Evolutionary conservation across 2,113 vertebrate genomes (phyloP), one percentile per base, ranked within the genome.

Genomic region (Mustela lutreola): DNA sequence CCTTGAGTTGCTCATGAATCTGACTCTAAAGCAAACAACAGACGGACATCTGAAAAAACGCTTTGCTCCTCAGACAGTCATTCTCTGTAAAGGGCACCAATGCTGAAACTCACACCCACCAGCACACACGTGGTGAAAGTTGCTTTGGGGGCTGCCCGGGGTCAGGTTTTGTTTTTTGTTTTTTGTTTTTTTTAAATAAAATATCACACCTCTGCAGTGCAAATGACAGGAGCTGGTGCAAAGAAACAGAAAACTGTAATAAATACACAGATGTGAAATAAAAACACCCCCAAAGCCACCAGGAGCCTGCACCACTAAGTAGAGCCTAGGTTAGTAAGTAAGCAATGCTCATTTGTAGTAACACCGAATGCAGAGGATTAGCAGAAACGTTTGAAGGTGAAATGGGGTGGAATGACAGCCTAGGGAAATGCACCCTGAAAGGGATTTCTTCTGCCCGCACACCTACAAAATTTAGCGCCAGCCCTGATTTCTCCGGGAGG

Each of bases 11-110:
- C 87, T 87, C 58, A 45, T 92, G 62, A 85, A 89, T 60, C 80
- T 18, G 58, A 71, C 73, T 45, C 80, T 67, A 31, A 91, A 89
- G 84, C 92, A 93, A 95, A 97, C 70, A 95, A 96, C 6, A 80
- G 87, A 21, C 5, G 58, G 76, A 65, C 80, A 96, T 39, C 89
- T 81, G 87, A 95, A 91, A 97, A 96, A 79, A 1, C 3, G 6
- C 53, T 50, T 2, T 6, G 24, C 70, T 89, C 48, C 88, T 5
- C 39, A n/a, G 71, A 83, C 2, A 79, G 50, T 33, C 65, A n/a
- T 9, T 89, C 75, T 75, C 63, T 15, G n/a, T 31, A n/a, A 80
- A 39, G 11, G 22, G 11, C 4, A 31, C 48, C 48, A 7, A 53
- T 75, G 86, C 48, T 70, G 53, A 82, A 82, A 31, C 22, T 9